Evolutionary conservation across 2,888 invertebrate species (phyloP).

Genomic region (Lamproptera curius): DNA sequence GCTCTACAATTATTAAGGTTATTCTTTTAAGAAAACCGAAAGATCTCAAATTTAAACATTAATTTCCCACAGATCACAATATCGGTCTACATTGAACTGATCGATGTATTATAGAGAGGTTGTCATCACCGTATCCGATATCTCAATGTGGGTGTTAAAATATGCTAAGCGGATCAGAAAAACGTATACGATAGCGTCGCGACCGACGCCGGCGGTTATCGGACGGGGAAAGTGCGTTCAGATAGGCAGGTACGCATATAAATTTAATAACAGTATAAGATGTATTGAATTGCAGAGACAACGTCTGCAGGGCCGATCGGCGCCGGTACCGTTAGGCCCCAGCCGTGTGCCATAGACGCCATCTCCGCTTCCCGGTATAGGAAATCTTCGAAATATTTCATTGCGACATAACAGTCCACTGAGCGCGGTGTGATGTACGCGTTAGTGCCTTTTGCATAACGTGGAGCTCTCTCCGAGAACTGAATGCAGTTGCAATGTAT

Average conservation of each 20-base stretch:
- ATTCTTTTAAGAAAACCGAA: no score
- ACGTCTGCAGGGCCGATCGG: slow-evolving; percentile 60
- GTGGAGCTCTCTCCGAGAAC: slow-evolving; percentile 10
- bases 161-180: slow-evolving; percentile 51
- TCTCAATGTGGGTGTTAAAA: slow-evolving; percentile 42
- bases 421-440: slow-evolving; percentile 17
- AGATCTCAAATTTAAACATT: no score
- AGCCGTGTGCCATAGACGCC: slow-evolving; percentile 36
- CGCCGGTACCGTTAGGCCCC: slow-evolving; percentile 57
- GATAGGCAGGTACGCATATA: slow-evolving; percentile 48
- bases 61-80: no score
- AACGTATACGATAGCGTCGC: slow-evolving; percentile 47
- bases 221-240: slow-evolving; percentile 63
- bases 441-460: slow-evolving; percentile 9
- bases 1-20: no score
- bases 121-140: slow-evolving; percentile 16
- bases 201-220: slow-evolving; percentile 63
- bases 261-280: slow-evolving; percentile 73
- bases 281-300: slow-evolving; percentile 67
- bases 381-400: slow-evolving; percentile 47
- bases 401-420: slow-evolving; percentile 12
- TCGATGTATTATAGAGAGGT: slow-evolving; percentile 17
- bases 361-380: slow-evolving; percentile 51
- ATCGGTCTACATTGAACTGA: slow-evolving; percentile 7
- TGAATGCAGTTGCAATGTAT: background rate